phyloP scores from a whole-genome alignment of 2,888 invertebrate species.

The Dendrolimus houi region DNA sequence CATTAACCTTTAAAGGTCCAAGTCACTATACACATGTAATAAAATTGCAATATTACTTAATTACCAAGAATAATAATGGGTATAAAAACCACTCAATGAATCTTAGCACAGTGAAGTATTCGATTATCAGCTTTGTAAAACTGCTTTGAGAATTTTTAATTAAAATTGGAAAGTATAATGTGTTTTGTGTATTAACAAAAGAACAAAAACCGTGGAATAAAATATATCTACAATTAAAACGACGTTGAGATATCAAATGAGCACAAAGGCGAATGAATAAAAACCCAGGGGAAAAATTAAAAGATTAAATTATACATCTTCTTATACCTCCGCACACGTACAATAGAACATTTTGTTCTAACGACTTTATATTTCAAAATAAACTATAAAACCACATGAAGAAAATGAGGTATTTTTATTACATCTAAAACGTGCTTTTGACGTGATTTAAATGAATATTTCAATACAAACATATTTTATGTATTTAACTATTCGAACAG shows the following conservation, averaged over 20 bases:
- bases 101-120: background rate
- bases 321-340: background rate
- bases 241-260: background rate
- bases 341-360: background rate
- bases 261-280: background rate
- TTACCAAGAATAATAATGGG: background rate
- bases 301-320: background rate
- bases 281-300: background rate
- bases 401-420: background rate
- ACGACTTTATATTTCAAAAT: background rate
- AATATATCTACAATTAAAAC: background rate
- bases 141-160: background rate
- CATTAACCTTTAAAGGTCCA: too few species aligned
- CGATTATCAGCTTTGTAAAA: background rate
- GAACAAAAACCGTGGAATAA: background rate
- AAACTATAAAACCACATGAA: background rate
- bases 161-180: background rate
- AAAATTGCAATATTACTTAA: too few species aligned
- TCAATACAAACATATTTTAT: background rate
- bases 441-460: background rate
- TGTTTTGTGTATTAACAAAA: background rate
- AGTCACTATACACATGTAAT: too few species aligned
- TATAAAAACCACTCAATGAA: background rate
- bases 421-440: background rate
- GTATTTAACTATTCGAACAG: slow-evolving; percentile 8